A percentile compares a stretch with the other conserved stretches of the same genome.
Evolutionary conservation across 92 coral and sea anemone genomes (phyloP).

Genomic region (Porites cylindrica): DNA sequence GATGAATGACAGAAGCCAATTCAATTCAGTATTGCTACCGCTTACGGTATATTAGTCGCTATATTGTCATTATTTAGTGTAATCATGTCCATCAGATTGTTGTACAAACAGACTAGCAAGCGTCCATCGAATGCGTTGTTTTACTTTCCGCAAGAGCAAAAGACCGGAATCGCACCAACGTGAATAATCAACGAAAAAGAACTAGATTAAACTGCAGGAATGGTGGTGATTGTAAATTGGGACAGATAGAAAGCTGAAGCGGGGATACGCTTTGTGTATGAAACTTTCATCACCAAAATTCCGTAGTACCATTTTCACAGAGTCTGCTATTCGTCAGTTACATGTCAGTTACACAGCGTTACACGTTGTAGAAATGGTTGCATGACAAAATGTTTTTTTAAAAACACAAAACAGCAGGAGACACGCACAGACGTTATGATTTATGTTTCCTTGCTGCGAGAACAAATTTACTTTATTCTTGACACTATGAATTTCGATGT

Average conservation of each 20-base stretch:
- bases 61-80: not conserved
- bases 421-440: too few relatives aligned
- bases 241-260: constrained; percentile 25
- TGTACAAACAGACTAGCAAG: constrained; percentile 14
- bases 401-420: too few relatives aligned
- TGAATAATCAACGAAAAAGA: constrained; percentile 14
- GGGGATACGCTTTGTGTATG: not conserved
- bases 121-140: not conserved
- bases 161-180: constrained; percentile 19
- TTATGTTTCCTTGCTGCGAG: too few relatives aligned
- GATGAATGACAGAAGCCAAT: not conserved
- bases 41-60: constrained; percentile 42
- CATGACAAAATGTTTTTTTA: too few relatives aligned
- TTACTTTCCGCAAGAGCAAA: constrained; percentile 18
- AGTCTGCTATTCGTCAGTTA: too few relatives aligned
- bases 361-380: too few relatives aligned
- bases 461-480: too few relatives aligned
- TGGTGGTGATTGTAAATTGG: constrained; percentile 32
- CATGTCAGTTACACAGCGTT: too few relatives aligned
- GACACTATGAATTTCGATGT: too few relatives aligned
- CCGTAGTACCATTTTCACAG: too few relatives aligned
- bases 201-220: constrained; percentile 33
- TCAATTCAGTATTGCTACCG: not conserved
- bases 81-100: constrained; percentile 21
- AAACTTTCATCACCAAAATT: too few relatives aligned